phyloP scores from a whole-genome alignment of 2,888 invertebrate genomes.

The Apotomis betuletana region DNA sequence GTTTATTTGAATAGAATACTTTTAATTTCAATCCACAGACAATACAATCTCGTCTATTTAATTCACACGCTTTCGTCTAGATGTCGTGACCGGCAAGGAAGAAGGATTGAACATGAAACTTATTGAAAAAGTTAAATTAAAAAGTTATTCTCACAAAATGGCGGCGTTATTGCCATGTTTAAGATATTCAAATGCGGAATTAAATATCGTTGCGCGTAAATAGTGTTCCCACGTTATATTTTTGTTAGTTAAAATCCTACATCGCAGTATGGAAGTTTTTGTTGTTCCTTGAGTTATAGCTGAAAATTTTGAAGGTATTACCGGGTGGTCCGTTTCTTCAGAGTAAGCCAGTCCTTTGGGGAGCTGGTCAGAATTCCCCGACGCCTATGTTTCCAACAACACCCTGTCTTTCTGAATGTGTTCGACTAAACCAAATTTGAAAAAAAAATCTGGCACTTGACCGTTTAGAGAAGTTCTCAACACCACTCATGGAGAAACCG shows the following conservation, averaged over 20 bases:
- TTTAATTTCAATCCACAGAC: background rate
- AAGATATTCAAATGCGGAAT: background rate
- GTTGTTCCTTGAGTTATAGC: conserved; percentile 25
- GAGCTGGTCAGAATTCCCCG: conserved; percentile 65
- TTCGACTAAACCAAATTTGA: conserved; percentile 61
- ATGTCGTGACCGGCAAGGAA: conserved; percentile 23
- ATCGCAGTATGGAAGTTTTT: conserved; percentile 62
- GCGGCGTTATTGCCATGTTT: background rate
- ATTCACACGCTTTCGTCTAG: conserved; percentile 8
- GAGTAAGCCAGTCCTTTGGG: conserved; percentile 68
- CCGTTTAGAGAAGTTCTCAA: conserved; percentile 77
- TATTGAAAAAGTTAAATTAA: conserved; percentile 29
- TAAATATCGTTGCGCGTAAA: conserved; percentile 7
- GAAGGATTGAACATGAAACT: background rate
- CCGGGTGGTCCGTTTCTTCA: conserved; percentile 71
- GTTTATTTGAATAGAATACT: background rate
- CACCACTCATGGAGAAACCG: conserved; percentile 73
- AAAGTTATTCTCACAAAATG: conserved; percentile 14
- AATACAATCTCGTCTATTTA: background rate
- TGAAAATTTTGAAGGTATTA: accelerated
- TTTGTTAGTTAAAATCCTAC: conserved; percentile 44
- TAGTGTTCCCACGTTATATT: conserved; percentile 27
- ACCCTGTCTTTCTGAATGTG: conserved; percentile 66
- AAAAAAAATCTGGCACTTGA: conserved; percentile 72
- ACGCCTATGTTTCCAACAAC: conserved; percentile 62